phyloP scores from a whole-genome alignment of 2,888 invertebrate species.

The Ennomos quercinarius region DNA sequence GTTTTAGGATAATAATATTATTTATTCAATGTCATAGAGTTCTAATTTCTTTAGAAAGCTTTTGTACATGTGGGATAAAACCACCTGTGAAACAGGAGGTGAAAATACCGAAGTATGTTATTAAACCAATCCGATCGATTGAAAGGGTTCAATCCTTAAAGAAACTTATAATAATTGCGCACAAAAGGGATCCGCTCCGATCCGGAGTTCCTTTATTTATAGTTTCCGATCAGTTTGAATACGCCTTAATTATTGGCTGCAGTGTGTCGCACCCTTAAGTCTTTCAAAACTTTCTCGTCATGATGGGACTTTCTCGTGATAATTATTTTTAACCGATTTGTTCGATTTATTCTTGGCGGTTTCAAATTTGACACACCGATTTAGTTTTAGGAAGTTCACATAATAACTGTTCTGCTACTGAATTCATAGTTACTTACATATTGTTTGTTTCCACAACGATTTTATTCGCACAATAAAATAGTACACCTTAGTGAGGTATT shows the following conservation, averaged over 20 bases:
- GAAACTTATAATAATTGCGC: conserved; percentile 75
- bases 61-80: not conserved
- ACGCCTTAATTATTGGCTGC: conserved; percentile 83
- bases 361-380: conserved; percentile 36
- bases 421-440: too few relatives aligned
- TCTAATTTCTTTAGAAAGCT: too few relatives aligned
- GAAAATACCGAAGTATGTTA: conserved; percentile 73
- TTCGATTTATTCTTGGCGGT: conserved; percentile 35
- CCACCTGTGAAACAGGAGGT: conserved; percentile 74
- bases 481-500: too few relatives aligned
- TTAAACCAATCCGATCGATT: conserved; percentile 81
- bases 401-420: too few relatives aligned
- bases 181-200: conserved; percentile 84
- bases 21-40: too few relatives aligned
- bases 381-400: conserved; percentile 3
- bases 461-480: too few relatives aligned
- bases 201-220: conserved; percentile 82
- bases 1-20: too few relatives aligned
- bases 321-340: conserved; percentile 38
- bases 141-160: conserved; percentile 73
- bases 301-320: conserved; percentile 63
- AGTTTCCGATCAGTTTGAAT: conserved; percentile 84
- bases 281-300: conserved; percentile 67
- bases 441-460: too few relatives aligned
- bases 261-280: conserved; percentile 75